phyloP scores from a whole-genome alignment of 1,140 invertebrate genomes.

The Drosophila teissieri region DNA sequence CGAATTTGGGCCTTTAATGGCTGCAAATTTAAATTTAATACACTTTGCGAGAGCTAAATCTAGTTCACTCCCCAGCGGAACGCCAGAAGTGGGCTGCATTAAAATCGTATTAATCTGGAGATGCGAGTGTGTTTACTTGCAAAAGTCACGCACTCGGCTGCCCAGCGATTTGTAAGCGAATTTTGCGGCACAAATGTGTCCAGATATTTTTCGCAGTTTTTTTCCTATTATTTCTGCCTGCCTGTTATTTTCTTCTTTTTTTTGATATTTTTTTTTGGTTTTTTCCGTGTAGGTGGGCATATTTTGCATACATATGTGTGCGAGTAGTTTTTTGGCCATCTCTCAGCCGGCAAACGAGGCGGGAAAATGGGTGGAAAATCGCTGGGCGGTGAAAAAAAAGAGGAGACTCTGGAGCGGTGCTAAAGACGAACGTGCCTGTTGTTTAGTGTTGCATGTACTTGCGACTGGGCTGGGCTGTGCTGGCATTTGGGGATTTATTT shows the following conservation, averaged over 20 bases:
- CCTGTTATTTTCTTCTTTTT: slow-evolving; percentile 3
- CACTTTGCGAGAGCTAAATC: not conserved
- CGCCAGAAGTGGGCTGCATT: slow-evolving; percentile 24
- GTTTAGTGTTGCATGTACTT: slow-evolving; percentile 71
- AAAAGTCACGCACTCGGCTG: slow-evolving; percentile 21
- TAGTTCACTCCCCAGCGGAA: not conserved
- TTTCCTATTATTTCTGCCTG: slow-evolving; percentile 13
- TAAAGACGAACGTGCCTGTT: slow-evolving; percentile 58
- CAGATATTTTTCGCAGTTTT: slow-evolving; percentile 32
- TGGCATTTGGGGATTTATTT: slow-evolving; percentile 77
- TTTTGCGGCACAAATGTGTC: slow-evolving; percentile 19
- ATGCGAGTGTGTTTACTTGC: slow-evolving; percentile 16
- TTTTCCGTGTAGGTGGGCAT: slow-evolving; percentile 51
- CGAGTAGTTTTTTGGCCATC: slow-evolving; percentile 44
- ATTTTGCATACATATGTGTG: slow-evolving; percentile 59
- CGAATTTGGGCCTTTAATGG: not conserved
- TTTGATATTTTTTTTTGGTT: not conserved
- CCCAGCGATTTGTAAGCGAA: slow-evolving; percentile 44
- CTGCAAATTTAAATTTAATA: not conserved
- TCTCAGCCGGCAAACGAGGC: slow-evolving; percentile 70
- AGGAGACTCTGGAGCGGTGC: slow-evolving; percentile 2
- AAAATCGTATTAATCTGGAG: slow-evolving; percentile 23
- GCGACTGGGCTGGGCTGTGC: slow-evolving; percentile 36
- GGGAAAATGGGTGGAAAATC: slow-evolving; percentile 43
- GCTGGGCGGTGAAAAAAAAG: slow-evolving; percentile 11